phyloP scores from a whole-genome alignment of 2,113 vertebrate genomes.

The Indri indri region DNA sequence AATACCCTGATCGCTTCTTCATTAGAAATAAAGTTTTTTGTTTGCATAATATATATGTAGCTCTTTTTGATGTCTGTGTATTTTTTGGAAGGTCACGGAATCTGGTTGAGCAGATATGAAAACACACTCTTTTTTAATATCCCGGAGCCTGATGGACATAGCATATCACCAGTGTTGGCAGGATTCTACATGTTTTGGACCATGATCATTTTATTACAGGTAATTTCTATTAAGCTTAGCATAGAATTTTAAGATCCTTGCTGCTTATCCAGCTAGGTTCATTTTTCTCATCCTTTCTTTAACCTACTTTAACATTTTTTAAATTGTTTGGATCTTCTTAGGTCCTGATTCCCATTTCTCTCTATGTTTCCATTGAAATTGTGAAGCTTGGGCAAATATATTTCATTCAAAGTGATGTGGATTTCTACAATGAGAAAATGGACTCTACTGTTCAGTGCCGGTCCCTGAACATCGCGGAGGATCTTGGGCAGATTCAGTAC shows the following conservation, averaged over 20 bases:
- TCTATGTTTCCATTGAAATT: constrained; percentile 98
- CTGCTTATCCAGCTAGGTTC: neutral
- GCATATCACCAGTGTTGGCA: constrained; percentile 83
- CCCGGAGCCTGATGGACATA: constrained; percentile 80
- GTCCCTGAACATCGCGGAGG: constrained; percentile 95
- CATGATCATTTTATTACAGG: constrained; percentile 98
- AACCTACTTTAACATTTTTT: neutral
- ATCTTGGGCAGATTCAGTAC: constrained; percentile 95
- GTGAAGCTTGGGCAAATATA: constrained; percentile 96
- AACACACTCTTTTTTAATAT: constrained; percentile 85
- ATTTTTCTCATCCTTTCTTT: neutral
- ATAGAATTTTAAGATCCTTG: neutral
- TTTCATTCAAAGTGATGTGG: constrained; percentile 94
- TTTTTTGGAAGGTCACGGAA: constrained; percentile 89
- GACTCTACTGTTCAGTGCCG: constrained; percentile 92
- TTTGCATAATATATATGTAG: neutral
- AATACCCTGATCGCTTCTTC: neutral
- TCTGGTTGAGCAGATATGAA: constrained; percentile 88
- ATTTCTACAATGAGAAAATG: constrained; percentile 90
- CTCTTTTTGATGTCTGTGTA: constrained; percentile 44
- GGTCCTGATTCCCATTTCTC: constrained; percentile 97
- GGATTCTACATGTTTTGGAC: constrained; percentile 97
- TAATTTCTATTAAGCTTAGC: constrained; percentile 74
- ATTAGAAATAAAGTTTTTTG: neutral
- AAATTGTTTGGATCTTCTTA: constrained; percentile 72